phyloP scores from a whole-genome alignment of 2,797 vertebrate genomes.

The Anguilla anguilla region DNA sequence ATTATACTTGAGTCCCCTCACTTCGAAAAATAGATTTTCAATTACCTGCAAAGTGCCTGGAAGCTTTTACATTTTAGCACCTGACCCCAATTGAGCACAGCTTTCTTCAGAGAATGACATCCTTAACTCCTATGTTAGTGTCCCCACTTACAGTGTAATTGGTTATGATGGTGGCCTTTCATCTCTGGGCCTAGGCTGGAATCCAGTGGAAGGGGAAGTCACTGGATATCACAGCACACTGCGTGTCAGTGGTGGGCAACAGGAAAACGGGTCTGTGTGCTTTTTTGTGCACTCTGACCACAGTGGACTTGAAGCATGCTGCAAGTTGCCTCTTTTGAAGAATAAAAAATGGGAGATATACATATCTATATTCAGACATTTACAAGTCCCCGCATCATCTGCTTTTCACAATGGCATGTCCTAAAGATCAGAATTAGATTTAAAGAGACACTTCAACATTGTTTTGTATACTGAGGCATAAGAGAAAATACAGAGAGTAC shows the following conservation, averaged over 20 bases:
- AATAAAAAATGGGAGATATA: background rate
- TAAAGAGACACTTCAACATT: background rate
- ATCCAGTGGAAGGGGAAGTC: constrained; percentile 33
- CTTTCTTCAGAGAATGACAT: constrained; percentile 57
- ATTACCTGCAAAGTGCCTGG: constrained; percentile 78
- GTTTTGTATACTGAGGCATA: background rate
- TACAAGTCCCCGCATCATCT: background rate
- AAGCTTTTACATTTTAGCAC: constrained; percentile 77
- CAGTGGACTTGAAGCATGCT: background rate
- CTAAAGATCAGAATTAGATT: background rate
- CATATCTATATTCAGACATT: background rate
- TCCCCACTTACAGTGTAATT: constrained; percentile 48
- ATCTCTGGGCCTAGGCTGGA: constrained; percentile 28
- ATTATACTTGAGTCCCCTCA: constrained; percentile 63
- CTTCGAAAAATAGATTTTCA: constrained; percentile 82
- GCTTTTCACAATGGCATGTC: background rate
- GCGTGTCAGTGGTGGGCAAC: background rate
- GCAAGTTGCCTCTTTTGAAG: constrained; percentile 8
- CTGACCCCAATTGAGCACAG: constrained; percentile 69
- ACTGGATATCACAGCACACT: constrained; percentile 20
- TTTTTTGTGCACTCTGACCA: background rate
- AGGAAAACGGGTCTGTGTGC: background rate
- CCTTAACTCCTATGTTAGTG: constrained; percentile 50
- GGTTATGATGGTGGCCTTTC: constrained; percentile 46
- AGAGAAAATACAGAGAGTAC: background rate